Evolutionary conservation across 2,113 vertebrate genomes (phyloP).

Genomic region (Megalops atlanticus): DNA sequence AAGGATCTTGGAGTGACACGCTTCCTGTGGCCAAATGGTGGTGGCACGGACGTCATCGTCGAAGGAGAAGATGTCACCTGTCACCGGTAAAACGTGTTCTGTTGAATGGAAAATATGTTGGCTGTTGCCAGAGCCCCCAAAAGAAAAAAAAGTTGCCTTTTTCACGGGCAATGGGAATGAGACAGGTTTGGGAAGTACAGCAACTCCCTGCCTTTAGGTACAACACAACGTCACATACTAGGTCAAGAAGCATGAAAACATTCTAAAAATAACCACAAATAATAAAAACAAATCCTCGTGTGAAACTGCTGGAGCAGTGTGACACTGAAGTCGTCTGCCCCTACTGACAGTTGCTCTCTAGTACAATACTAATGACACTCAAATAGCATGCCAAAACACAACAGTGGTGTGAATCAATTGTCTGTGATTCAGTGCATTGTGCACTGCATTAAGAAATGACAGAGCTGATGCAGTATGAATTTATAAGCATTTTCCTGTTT

Average conservation of each 20-base stretch:
- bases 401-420: neutral
- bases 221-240: neutral
- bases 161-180: neutral
- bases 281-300: too few relatives aligned
- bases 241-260: neutral
- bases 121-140: neutral
- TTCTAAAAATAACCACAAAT: neutral
- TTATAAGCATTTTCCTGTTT: too few relatives aligned
- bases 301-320: too few relatives aligned
- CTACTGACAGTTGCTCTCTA: neutral
- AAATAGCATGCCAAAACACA: neutral
- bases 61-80: neutral
- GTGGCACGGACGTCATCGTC: neutral
- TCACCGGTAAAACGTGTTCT: slow-evolving; percentile 19
- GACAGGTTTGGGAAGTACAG: neutral
- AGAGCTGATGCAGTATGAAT: too few relatives aligned
- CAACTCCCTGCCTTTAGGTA: too few relatives aligned
- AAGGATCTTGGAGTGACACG: neutral
- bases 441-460: too few relatives aligned
- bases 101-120: slow-evolving; percentile 11
- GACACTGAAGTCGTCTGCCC: too few relatives aligned
- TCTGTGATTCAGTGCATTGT: too few relatives aligned
- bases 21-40: neutral
- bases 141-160: neutral
- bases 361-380: neutral